Percentiles rank a stretch among this genome's conserved stretches.
These are phyloP conservation scores for Ginglymostoma cirratum DNA, from an alignment of 2,113 vertebrate genomes.

Conservation along the genomic window DNA sequence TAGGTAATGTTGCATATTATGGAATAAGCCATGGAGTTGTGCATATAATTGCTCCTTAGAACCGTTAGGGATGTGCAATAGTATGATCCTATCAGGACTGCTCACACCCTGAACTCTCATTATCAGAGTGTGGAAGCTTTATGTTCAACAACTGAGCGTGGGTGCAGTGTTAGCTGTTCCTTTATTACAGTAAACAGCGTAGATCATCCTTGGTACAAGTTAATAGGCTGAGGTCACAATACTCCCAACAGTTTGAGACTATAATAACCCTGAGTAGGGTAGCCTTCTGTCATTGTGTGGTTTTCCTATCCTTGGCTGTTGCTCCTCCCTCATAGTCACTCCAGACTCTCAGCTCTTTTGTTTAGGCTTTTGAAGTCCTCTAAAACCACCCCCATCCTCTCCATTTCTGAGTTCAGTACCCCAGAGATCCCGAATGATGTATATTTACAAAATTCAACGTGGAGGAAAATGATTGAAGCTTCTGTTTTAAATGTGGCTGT, in stretches of 20 bases:
- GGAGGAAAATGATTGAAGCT: not conserved
- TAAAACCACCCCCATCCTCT: not conserved
- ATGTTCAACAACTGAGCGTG: not conserved
- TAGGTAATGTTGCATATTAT: too few relatives aligned
- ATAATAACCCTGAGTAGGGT: not conserved
- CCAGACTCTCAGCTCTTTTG: not conserved
- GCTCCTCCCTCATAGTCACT: not conserved
- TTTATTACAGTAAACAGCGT: not conserved
- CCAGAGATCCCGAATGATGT: not conserved
- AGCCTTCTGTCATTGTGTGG: slow-evolving; percentile 8
- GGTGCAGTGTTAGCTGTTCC: not conserved
- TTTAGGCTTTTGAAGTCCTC: not conserved
- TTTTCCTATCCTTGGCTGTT: not conserved
- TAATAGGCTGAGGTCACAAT: not conserved
- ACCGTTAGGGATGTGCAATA: not conserved
- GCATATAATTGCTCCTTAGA: not conserved
- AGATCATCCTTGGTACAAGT: not conserved
- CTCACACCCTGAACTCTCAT: not conserved
- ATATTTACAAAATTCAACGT: not conserved
- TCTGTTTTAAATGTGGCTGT: not conserved
- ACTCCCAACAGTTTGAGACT: not conserved
- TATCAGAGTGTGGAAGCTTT: not conserved
- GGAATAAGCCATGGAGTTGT: not conserved
- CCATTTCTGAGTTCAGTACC: not conserved
- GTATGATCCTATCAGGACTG: not conserved